phyloP scores from a whole-genome alignment of 2,888 invertebrate genomes.

The Leptinotarsa haldemani region DNA sequence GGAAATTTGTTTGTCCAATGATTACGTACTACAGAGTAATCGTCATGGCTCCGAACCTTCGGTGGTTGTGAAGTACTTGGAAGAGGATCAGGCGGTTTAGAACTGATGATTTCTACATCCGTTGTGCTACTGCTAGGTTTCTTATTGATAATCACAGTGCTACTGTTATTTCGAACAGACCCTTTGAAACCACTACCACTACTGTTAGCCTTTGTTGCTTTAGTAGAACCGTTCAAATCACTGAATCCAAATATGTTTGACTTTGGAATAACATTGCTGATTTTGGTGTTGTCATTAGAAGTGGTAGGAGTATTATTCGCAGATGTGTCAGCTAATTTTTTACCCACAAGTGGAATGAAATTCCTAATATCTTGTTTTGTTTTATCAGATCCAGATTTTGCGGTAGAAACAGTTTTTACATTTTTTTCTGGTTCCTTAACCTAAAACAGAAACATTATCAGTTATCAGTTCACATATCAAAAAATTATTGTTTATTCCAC shows the following conservation, averaged over 20 bases:
- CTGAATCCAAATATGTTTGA: slow-evolving; percentile 54
- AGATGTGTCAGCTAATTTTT: slow-evolving; percentile 5
- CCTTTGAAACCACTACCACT: slow-evolving; percentile 38
- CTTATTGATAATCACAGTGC: slow-evolving; percentile 51
- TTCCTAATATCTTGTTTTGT: slow-evolving; percentile 53
- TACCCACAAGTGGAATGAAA: slow-evolving; percentile 45
- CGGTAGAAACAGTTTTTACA: slow-evolving; percentile 45
- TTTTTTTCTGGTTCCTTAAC: slow-evolving; percentile 54
- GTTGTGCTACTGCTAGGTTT: slow-evolving; percentile 37
- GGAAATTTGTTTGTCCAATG: slow-evolving; percentile 64
- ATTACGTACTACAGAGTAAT: slow-evolving; percentile 61
- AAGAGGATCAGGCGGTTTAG: neutral
- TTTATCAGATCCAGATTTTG: slow-evolving; percentile 38
- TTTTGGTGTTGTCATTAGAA: slow-evolving; percentile 35
- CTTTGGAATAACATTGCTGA: slow-evolving; percentile 47
- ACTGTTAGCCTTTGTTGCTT: slow-evolving; percentile 17
- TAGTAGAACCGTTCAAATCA: slow-evolving; percentile 38
- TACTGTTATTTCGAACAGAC: slow-evolving; percentile 61
- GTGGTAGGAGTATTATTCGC: slow-evolving; percentile 39
- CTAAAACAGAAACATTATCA: slow-evolving; percentile 36
- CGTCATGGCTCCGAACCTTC: slow-evolving; percentile 35
- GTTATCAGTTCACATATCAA: too few species aligned
- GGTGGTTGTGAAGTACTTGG: neutral
- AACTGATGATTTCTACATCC: neutral
- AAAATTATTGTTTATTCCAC: too few species aligned